Evolutionary conservation across 2,797 vertebrate species (phyloP), one percentile per base, ranked within the genome.

Genomic region (Thunnus albacares): DNA sequence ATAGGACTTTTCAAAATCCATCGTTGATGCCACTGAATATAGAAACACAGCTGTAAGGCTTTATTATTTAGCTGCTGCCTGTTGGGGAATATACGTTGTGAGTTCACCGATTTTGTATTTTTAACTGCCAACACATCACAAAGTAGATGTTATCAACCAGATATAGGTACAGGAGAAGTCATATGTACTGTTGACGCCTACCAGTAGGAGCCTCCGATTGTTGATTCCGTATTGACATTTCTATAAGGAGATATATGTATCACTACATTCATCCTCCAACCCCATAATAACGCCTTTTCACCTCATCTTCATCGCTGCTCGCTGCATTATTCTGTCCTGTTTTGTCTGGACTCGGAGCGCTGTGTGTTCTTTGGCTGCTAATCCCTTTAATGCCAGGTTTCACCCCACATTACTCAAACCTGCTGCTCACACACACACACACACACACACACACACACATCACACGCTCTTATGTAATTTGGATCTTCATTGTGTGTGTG

Each of bases 331-430:
- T 71, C 74, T 78, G 60, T 66, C 59, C 62, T 79, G 75, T 85
- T 66, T 73, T 59, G 82, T 85, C 89, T 90, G 83, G 45, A 56
- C 85, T 77, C 18, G 4, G 79, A 82, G 58, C 63, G 64, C 71
- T 55, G 74, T 94, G 92, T 93, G 82, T 91, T 91, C 91, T 94
- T 92, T 85, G 79, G 81, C 81, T 62, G 77, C 75, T 93, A 94
- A 94, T 94, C 93, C 91, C 77, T 67, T 70, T 94, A 94, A 95
- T 89, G 78, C 93, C 87, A 93, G 83, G 88, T 92, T 95, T 95
- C 93, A 91, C 82, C 82, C 86, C 86, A 76, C 89, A 94, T 96
- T 93, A 95, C 87, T 94, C 92, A 86, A 88, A 92, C 92, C 87
- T 87, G 80, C 82, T 93, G 94, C 84, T 81, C 89, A 80, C 88